These are phyloP conservation scores for Serrognathus titanus DNA, from an alignment of 2,888 invertebrate species.

Conservation along the genomic window DNA sequence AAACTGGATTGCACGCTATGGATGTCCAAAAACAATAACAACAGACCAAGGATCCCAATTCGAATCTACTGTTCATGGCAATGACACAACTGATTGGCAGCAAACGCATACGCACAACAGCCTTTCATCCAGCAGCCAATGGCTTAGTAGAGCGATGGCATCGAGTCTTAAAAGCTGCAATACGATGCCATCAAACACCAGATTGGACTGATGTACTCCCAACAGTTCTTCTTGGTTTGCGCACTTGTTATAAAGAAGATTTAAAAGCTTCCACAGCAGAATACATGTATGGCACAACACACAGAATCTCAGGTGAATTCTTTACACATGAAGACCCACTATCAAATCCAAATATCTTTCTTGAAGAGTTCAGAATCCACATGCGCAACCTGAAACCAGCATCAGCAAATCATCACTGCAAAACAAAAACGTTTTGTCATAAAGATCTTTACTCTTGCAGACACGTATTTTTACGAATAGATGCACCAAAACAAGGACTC, in stretches of 20 bases:
- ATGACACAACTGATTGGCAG: slow-evolving; percentile 27
- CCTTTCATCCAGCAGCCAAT: slow-evolving; percentile 42
- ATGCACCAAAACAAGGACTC: neutral
- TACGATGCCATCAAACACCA: slow-evolving; percentile 28
- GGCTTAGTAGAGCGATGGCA: slow-evolving; percentile 47
- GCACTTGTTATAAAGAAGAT: no score
- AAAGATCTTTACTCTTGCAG: no score
- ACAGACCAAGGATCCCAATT: slow-evolving; percentile 40
- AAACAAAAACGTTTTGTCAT: no score
- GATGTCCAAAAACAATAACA: slow-evolving; percentile 37
- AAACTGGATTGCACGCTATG: no score
- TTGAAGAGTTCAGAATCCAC: no score
- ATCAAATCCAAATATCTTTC: no score
- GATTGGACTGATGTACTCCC: slow-evolving; percentile 35
- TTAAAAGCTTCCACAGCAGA: no score
- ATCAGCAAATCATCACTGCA: no score
- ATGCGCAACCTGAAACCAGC: no score
- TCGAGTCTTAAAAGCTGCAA: slow-evolving; percentile 39
- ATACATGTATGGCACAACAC: no score
- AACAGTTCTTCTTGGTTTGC: neutral
- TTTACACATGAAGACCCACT: no score
- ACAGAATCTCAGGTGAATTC: no score
- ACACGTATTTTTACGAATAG: slow-evolving; percentile 10
- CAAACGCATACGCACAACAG: slow-evolving; percentile 29
- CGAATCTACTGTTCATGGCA: slow-evolving; percentile 30